Evolutionary conservation across 2,113 vertebrate genomes (phyloP).

Genomic region (Axis porcinus): DNA sequence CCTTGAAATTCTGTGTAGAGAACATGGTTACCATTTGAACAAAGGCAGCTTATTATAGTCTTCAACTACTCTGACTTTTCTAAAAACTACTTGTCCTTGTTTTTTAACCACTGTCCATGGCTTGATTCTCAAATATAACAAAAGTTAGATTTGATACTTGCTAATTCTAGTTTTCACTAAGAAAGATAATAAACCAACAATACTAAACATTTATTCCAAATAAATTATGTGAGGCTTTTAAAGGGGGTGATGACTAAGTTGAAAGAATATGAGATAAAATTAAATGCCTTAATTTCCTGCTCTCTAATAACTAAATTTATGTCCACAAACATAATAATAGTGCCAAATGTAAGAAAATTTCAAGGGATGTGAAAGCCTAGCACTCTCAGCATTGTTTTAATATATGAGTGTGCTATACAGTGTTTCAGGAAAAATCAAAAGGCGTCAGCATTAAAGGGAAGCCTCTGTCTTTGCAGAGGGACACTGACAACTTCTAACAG

Average conservation of each 20-base stretch:
- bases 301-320: not conserved
- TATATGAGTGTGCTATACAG: not conserved
- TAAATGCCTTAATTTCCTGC: not conserved
- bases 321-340: not conserved
- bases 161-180: not conserved
- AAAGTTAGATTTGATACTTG: not conserved
- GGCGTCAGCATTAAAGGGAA: not conserved
- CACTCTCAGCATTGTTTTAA: not conserved
- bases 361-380: not conserved
- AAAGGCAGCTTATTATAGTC: not conserved
- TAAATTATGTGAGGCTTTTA: not conserved
- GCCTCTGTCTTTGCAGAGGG: not conserved
- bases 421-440: not conserved
- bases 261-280: not conserved
- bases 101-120: not conserved
- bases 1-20: not conserved
- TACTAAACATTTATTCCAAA: not conserved
- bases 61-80: not conserved
- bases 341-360: not conserved
- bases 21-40: not conserved
- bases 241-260: not conserved
- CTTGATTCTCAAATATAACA: conserved; percentile 18
- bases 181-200: not conserved
- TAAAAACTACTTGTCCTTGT: not conserved
- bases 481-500: not conserved